These are phyloP conservation scores for Meda fulgida DNA, from an alignment of 2,797 vertebrate species.

Conservation along the genomic window DNA sequence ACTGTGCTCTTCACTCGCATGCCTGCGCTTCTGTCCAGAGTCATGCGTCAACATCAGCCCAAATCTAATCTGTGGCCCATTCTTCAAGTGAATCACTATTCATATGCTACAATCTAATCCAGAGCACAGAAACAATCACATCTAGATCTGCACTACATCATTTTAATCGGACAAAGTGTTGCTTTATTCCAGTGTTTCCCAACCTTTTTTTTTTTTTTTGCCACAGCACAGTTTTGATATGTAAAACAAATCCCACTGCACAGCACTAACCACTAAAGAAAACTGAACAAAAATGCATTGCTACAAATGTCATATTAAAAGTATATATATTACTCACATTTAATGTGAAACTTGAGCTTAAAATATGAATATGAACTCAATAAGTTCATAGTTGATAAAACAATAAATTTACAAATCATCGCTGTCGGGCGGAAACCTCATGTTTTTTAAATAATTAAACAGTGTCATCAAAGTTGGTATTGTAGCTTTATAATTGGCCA, in stretches of 20 bases:
- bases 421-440: too few species aligned
- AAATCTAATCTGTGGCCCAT: constrained; percentile 35
- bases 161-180: neutral
- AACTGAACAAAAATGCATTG: neutral
- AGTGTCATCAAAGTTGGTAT: too few species aligned
- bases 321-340: too few species aligned
- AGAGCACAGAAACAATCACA: neutral
- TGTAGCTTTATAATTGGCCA: too few species aligned
- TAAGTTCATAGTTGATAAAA: too few species aligned
- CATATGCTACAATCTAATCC: constrained; percentile 25
- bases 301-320: neutral
- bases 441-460: too few species aligned
- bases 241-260: neutral
- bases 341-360: too few species aligned
- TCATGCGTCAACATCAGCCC: constrained; percentile 33
- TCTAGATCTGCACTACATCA: neutral
- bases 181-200: neutral
- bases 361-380: too few species aligned
- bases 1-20: neutral
- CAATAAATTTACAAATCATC: too few species aligned
- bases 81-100: neutral
- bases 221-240: neutral
- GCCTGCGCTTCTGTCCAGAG: constrained; percentile 17
- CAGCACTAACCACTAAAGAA: neutral
- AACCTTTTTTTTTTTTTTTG: neutral